Percentiles rank a stretch among this genome's conserved stretches.
Evolutionary conservation across 1,140 invertebrate genomes (phyloP).

Genomic region (Aplysia californica): DNA sequence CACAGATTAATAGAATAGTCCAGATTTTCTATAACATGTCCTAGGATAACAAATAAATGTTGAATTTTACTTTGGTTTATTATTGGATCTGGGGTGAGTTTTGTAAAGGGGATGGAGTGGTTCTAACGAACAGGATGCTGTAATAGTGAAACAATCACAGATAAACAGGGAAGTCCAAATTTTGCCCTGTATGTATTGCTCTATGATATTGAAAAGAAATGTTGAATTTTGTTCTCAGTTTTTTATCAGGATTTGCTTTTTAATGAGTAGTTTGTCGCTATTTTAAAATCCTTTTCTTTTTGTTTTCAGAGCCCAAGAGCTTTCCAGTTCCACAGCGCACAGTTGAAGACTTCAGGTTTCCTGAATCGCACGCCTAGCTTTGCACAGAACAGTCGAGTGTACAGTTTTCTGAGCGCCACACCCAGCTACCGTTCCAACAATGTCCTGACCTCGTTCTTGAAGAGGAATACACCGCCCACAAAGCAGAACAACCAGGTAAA

Average conservation of each 20-base stretch:
- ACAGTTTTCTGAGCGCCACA: slow-evolving; percentile 5
- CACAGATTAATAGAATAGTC: no score
- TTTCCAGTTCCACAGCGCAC: slow-evolving; percentile 10
- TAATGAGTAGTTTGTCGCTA: neutral
- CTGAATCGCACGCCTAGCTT: slow-evolving; percentile 15
- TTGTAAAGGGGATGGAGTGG: no score
- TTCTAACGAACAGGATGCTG: no score
- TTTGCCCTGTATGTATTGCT: no score
- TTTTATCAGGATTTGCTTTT: neutral
- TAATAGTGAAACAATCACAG: no score
- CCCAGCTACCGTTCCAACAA: neutral
- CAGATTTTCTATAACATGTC: no score
- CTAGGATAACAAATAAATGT: no score
- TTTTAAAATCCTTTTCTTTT: neutral
- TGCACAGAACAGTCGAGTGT: slow-evolving; percentile 12
- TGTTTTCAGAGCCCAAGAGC: slow-evolving; percentile 10
- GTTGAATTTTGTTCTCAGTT: no score
- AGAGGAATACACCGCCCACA: slow-evolving; percentile 31
- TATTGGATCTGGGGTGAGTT: no score
- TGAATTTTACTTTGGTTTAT: no score
- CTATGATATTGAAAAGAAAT: no score
- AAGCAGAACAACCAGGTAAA: slow-evolving; percentile 31
- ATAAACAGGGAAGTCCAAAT: no score
- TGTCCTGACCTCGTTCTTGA: slow-evolving; percentile 37
- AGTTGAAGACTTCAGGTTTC: slow-evolving; percentile 7